Evolutionary conservation across 2,797 vertebrate genomes (phyloP).

Genomic region (Amblyraja radiata): DNA sequence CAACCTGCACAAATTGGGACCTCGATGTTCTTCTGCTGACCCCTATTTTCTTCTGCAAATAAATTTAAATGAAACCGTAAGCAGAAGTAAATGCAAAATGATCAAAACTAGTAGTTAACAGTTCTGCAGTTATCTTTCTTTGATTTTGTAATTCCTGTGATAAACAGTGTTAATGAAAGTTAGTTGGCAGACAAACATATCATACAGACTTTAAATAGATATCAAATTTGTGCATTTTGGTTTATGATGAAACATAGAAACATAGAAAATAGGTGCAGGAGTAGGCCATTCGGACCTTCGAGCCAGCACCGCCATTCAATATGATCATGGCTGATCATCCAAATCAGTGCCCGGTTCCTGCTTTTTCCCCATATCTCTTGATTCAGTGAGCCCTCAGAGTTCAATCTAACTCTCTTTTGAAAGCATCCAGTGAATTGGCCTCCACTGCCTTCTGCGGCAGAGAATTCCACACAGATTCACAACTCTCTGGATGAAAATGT

Average conservation of each 20-base stretch:
- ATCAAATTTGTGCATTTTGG: not conserved
- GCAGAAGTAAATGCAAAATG: not conserved
- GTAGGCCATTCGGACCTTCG: no score
- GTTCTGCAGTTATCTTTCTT: not conserved
- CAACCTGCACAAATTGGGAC: not conserved
- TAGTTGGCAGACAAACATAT: not conserved
- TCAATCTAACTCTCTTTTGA: no score
- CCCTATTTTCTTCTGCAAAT: not conserved
- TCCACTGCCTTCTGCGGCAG: no score
- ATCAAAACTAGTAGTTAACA: not conserved
- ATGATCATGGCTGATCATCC: no score
- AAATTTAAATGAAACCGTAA: not conserved
- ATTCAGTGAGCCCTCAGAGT: no score
- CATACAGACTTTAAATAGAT: not conserved
- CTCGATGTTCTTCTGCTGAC: not conserved
- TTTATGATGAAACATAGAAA: not conserved
- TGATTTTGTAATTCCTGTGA: not conserved
- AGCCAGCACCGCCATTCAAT: no score
- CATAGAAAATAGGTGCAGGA: no score
- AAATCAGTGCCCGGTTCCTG: no score
- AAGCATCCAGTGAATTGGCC: no score
- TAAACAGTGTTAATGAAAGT: not conserved
- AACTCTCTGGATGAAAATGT: no score
- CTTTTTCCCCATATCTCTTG: no score
- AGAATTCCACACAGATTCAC: no score